Evolutionary conservation across 2,113 vertebrate species (phyloP), one percentile per base, ranked within the genome.

Genomic region (human (Homo sapiens)): DNA sequence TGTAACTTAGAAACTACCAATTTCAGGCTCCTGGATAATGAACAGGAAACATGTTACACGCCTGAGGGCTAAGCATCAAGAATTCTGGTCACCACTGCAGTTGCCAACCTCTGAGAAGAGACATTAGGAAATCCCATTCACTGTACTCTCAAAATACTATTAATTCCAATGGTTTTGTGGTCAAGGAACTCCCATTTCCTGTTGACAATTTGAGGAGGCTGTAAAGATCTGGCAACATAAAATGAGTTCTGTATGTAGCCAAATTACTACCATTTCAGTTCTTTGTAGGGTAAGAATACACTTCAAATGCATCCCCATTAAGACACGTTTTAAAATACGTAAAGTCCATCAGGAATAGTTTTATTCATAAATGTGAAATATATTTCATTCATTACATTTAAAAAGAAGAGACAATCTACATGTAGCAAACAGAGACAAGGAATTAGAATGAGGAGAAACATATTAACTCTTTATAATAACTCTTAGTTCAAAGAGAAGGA

Each of bases 101-200:
- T 85, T 93, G 57, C 73, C 90, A 96, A 87, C 96, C 45, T 94
- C 92, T 97, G 50, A 93, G 83, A 78, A 92, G 57, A 90, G 66
- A 92, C 78, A 76, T 90, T 93, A 97, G 96, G 96, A 86, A 88
- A 94, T 97, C 95, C 70, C 92, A 92, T 97, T 97, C 72, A 96
- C 84, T 93, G 12, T 95, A 61, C 38, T 96, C 40, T 90, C 80
- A 86, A 97, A 97, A 91, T 89, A 84, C 27, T 88, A 96, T 92
- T 96, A 96, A 79, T 96, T 97, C 95, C 93, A 92, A 97, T n/a
- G 48, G n/a, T 38, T 93, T 94, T 96, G 94, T 97, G 96, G 95
- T 96, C 35, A 94, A 92, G 92, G 25, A 97, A 94, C 87, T 97
- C 93, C 84, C 84, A 96, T 81, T 97, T 97, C 92, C 97, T 97